Evolutionary conservation across 2,113 vertebrate species (phyloP).

Genomic region (Zapus hudsonius): DNA sequence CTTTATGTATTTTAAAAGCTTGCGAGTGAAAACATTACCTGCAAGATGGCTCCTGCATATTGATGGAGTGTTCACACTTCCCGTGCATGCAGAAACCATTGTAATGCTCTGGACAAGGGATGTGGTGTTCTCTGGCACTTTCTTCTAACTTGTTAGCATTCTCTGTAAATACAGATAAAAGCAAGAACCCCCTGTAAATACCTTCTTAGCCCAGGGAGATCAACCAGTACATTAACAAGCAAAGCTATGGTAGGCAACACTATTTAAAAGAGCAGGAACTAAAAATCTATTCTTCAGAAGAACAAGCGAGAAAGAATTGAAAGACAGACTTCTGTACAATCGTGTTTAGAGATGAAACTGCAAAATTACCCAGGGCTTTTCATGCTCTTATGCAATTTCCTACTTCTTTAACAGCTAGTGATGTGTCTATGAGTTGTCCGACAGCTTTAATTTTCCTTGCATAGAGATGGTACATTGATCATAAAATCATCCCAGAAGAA

Average conservation of each 20-base stretch:
- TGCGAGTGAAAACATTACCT: constrained; percentile 87
- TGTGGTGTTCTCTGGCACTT: constrained; percentile 91
- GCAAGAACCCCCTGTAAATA: constrained; percentile 60
- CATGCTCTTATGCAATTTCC: constrained; percentile 66
- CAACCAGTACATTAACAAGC: constrained; percentile 59
- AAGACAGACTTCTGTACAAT: constrained; percentile 47
- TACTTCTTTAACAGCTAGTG: constrained; percentile 60
- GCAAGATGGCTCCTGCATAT: constrained; percentile 95
- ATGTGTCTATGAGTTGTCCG: constrained; percentile 59
- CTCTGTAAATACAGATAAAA: constrained; percentile 86
- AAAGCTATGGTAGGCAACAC: neutral
- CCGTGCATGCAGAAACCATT: constrained; percentile 98
- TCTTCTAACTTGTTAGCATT: constrained; percentile 93
- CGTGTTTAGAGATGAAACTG: constrained; percentile 68
- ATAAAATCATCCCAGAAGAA: constrained; percentile 70
- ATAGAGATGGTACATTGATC: constrained; percentile 53
- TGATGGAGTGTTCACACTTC: constrained; percentile 95
- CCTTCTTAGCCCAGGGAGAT: neutral
- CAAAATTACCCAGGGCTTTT: constrained; percentile 63
- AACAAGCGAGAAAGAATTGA: constrained; percentile 29
- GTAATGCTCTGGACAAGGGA: constrained; percentile 96
- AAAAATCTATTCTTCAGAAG: constrained; percentile 39
- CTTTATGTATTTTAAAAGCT: neutral
- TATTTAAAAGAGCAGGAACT: constrained; percentile 59
- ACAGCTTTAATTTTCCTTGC: constrained; percentile 67